Conservation (phyloP, 2,113 vertebrate species). For the Triplophysa siluroides region DNA sequence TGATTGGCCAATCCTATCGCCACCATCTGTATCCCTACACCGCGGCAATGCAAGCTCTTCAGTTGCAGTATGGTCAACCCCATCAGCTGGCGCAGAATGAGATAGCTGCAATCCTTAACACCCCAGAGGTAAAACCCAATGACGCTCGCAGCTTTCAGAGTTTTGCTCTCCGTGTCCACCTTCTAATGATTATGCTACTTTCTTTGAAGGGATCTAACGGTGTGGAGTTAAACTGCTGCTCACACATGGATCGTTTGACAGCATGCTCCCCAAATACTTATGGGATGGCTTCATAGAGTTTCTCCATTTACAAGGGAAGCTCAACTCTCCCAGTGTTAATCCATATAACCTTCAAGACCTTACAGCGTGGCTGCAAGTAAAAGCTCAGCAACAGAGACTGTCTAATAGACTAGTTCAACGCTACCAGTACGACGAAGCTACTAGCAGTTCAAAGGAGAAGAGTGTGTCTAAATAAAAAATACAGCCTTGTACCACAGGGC, state of each 20-base stretch:
- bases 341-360: background rate
- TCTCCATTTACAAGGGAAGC: background rate
- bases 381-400: constrained; percentile 4
- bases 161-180: background rate
- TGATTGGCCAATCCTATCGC: background rate
- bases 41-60: background rate
- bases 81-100: background rate
- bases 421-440: too few species aligned
- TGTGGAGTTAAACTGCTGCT: constrained; percentile 16
- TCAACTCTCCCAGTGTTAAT: background rate
- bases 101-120: background rate
- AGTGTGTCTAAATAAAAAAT: too few species aligned
- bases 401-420: background rate
- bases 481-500: too few species aligned
- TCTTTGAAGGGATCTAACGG: background rate
- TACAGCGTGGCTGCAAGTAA: background rate
- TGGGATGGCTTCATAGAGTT: background rate
- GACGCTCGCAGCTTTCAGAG: background rate
- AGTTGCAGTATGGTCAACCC: background rate
- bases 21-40: background rate
- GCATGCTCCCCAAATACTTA: background rate
- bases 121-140: background rate
- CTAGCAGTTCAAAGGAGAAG: too few species aligned
- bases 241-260: background rate
- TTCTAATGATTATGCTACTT: background rate